phyloP scores from a whole-genome alignment of 2,888 invertebrate genomes.

The Epicampocera succincta region DNA sequence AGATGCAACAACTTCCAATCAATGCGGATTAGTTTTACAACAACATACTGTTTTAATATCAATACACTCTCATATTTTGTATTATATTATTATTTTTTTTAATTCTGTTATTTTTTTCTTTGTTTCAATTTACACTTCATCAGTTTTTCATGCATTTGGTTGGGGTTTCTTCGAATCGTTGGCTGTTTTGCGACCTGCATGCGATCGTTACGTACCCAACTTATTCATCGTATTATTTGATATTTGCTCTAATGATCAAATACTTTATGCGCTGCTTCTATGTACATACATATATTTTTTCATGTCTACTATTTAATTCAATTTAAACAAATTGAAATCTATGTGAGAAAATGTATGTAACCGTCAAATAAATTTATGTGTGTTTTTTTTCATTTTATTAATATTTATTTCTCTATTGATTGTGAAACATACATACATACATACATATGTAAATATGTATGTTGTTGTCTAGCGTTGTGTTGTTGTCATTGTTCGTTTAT shows the following conservation, averaged over 20 bases:
- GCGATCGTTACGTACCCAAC: constrained; percentile 6
- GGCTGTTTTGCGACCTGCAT: constrained; percentile 16
- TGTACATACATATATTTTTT: constrained; percentile 13
- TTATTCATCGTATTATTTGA: background rate
- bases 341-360: constrained; percentile 57
- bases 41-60: background rate
- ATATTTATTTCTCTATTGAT: constrained; percentile 48
- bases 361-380: constrained; percentile 9
- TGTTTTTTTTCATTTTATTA: constrained; percentile 40
- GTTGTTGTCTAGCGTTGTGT: too few species aligned
- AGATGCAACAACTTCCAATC: constrained; percentile 17
- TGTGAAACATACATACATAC: constrained; percentile 27
- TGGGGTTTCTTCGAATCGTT: background rate
- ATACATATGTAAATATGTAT: too few species aligned
- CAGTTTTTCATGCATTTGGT: background rate
- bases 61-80: too few species aligned
- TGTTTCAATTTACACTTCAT: constrained; percentile 16
- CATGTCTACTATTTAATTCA: constrained; percentile 61
- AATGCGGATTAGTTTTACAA: constrained; percentile 10
- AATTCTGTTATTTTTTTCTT: too few species aligned
- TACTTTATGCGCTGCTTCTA: background rate
- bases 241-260: constrained; percentile 31
- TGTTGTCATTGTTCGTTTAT: too few species aligned
- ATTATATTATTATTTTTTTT: constrained; percentile 1
- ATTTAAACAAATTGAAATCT: constrained; percentile 64